Base-by-base conservation (phyloP, 2,797 vertebrate species). In the Miichthys miiuy region DNA sequence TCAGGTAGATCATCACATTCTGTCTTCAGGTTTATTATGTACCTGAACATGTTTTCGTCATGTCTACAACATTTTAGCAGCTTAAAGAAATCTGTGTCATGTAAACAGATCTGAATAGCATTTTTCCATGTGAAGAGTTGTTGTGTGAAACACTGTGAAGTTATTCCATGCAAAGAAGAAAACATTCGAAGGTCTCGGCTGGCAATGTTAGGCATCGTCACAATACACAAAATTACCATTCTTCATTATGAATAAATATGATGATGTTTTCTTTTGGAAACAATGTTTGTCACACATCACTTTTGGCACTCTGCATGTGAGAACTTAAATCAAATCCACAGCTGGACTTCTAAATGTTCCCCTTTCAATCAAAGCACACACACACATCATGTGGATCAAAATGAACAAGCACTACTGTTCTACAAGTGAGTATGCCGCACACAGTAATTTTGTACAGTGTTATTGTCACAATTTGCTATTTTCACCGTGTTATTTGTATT, bases 321-420 rank as follows among this genome's bases (percentile, higher is more conserved):
- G 12, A 79, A 47, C 38, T 58, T 63, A 1, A 72, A 68, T 82
- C 66, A 69, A 52, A 63, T 77, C 66, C 51, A 73, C 77, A 79
- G 75, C 63, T 84, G 67, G 72, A 64, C n/a, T 21, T 62, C 30
- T 41, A 17, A 67, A 74, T 61, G 42, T 60, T 9, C 18, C 23
- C 55, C 50, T 58, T 51, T 54, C 17, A 67, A 23, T 60, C 64
- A 68, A 71, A 12, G 52, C 25, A 27, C 3, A 41, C 14, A 38
- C 27, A 46, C 42, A 57, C 44, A 21, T 5, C 17, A 50, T 12
- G 11, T 7, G 12, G 17, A 57, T 27, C 11, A 57, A 41, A 25
- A 34, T 34, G 0, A 54, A 44, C 21, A 61, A 25, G 34, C 25
- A 9, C 18, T 14, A 65, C 21, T 41, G 51, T 48, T n/a, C 21